A percentile compares a stretch with the other conserved stretches of the same genome.
Evolutionary conservation across 1,140 invertebrate species (phyloP).

Genomic region (Heliconius eleuchia): DNA sequence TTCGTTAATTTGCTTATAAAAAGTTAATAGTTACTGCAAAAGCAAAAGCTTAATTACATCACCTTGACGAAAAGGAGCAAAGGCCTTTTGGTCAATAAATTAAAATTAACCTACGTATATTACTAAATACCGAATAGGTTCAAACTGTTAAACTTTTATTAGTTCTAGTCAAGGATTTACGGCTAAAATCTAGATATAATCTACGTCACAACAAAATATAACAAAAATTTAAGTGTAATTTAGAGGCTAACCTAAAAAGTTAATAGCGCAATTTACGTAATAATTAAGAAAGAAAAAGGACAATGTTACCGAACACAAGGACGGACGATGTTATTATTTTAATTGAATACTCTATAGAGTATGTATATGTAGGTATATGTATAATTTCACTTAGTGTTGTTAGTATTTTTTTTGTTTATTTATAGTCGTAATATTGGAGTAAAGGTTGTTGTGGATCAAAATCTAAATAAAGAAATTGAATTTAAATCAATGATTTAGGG

Average conservation of each 20-base stretch:
- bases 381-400: no score
- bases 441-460: no score
- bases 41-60: not conserved
- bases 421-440: no score
- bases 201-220: not conserved
- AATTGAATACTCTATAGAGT: not conserved
- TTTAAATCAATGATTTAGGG: no score
- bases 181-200: constrained; percentile 2
- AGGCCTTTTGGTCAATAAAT: not conserved
- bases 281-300: constrained; percentile 5
- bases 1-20: no score
- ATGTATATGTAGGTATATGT: no score
- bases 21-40: not conserved
- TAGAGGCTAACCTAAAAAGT: not conserved
- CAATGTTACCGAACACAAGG: not conserved
- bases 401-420: no score
- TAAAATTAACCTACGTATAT: not conserved
- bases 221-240: not conserved
- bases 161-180: not conserved
- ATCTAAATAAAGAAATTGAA: no score
- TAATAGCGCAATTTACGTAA: constrained; percentile 11
- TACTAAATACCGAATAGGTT: not conserved
- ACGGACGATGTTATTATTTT: not conserved
- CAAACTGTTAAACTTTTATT: not conserved
- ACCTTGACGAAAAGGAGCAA: not conserved